A percentile compares a stretch with the other conserved stretches of the same genome.
Evolutionary conservation across 2,888 invertebrate species (phyloP).

Genomic region (Drosophila sordidapex): DNA sequence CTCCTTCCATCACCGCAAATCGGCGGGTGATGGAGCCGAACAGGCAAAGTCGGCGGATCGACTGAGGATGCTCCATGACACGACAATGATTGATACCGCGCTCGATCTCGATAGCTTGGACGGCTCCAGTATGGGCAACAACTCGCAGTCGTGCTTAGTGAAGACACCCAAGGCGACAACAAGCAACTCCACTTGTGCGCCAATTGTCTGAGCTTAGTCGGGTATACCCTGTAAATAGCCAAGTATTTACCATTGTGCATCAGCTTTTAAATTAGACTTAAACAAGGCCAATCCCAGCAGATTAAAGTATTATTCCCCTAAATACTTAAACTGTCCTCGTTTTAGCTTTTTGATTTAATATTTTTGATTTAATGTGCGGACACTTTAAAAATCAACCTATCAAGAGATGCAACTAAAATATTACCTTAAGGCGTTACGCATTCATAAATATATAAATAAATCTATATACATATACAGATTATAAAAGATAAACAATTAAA

Average conservation of each 20-base stretch:
- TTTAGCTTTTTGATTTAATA: slow-evolving; percentile 14
- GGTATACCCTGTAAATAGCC: slow-evolving; percentile 44
- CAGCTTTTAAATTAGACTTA: slow-evolving; percentile 44
- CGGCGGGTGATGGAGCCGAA: slow-evolving; percentile 65
- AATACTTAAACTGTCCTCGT: slow-evolving; percentile 27
- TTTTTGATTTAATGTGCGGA: slow-evolving; percentile 28
- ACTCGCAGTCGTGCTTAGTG: slow-evolving; percentile 89
- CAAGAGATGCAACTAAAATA: slow-evolving; percentile 71
- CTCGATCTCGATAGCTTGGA: slow-evolving; percentile 94
- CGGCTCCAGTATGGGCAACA: slow-evolving; percentile 89
- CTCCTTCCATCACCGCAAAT: slow-evolving; percentile 73
- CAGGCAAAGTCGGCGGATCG: slow-evolving; percentile 87
- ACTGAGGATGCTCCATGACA: slow-evolving; percentile 92
- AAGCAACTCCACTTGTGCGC: slow-evolving; percentile 34
- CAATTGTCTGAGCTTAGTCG: slow-evolving; percentile 61
- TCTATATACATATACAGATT: slow-evolving; percentile 25
- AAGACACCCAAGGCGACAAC: slow-evolving; percentile 81
- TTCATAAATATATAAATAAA: slow-evolving; percentile 53
- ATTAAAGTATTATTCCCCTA: slow-evolving; percentile 28
- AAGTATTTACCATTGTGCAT: slow-evolving; percentile 47
- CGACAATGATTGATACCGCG: slow-evolving; percentile 96
- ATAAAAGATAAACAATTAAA: slow-evolving; percentile 48
- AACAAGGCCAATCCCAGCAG: slow-evolving; percentile 24
- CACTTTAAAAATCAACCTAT: slow-evolving; percentile 60
- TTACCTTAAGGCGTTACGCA: slow-evolving; percentile 80